Percentiles rank a stretch among this genome's conserved stretches.
Conservation (phyloP, 1,140 invertebrate species). For the Diachasma alloeum region DNA sequence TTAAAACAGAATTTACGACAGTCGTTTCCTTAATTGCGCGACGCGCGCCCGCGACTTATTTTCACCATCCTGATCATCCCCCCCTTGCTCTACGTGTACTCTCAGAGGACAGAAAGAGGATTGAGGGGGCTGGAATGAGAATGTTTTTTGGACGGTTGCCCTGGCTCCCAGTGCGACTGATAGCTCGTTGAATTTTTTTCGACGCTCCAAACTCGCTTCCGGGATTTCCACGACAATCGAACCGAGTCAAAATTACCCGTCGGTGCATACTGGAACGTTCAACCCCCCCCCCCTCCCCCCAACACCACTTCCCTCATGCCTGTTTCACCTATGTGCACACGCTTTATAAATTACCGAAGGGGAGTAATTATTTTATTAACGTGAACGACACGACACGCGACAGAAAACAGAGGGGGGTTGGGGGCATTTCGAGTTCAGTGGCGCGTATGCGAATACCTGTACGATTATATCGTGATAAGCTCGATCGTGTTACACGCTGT, state of each 20-base stretch:
- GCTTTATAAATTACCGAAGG: slow-evolving; percentile 47
- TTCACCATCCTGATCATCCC: slow-evolving; percentile 24
- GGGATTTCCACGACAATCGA: slow-evolving; percentile 24
- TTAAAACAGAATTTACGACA: slow-evolving; percentile 59
- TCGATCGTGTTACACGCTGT: slow-evolving; percentile 44
- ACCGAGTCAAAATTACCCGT: slow-evolving; percentile 26
- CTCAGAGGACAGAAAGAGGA: not conserved
- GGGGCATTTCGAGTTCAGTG: not conserved
- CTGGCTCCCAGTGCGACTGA: slow-evolving; percentile 22
- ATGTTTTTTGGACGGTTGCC: slow-evolving; percentile 18
- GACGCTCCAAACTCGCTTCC: slow-evolving; percentile 18
- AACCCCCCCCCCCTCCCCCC: not conserved
- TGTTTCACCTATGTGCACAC: slow-evolving; percentile 9
- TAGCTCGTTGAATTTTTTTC: slow-evolving; percentile 29
- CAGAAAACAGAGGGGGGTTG: not conserved
- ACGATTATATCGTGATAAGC: slow-evolving; percentile 27
- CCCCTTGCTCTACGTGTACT: not conserved
- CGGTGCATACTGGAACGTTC: slow-evolving; percentile 15
- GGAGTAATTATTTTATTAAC: slow-evolving; percentile 56
- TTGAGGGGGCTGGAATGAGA: not conserved
- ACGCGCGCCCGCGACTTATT: slow-evolving; percentile 46
- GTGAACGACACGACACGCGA: slow-evolving; percentile 42
- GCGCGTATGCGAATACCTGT: not conserved
- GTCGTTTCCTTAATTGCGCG: slow-evolving; percentile 60
- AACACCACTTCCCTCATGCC: not conserved